phyloP scores from a whole-genome alignment of 2,113 vertebrate genomes.

The Tragelaphus buxtoni region DNA sequence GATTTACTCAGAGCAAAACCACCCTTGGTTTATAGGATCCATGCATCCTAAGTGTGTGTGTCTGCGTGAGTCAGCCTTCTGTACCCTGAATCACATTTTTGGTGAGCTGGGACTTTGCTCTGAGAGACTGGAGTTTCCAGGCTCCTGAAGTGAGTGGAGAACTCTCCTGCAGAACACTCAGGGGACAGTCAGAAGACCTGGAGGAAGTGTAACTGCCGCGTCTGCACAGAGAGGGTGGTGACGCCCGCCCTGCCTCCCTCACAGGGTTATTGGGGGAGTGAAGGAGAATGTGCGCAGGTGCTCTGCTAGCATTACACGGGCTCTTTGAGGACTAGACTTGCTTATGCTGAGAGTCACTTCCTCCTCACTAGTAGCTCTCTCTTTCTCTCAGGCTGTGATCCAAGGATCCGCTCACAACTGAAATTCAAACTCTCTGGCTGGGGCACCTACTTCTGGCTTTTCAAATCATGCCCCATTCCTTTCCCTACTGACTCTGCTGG shows the following conservation, averaged over 20 bases:
- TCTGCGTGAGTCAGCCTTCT: not conserved
- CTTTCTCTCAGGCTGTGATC: not conserved
- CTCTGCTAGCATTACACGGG: not conserved
- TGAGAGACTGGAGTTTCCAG: not conserved
- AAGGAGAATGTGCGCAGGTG: not conserved
- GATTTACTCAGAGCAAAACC: not conserved
- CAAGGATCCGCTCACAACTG: not conserved
- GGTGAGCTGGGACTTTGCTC: not conserved
- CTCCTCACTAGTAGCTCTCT: not conserved
- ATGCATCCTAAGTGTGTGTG: not conserved
- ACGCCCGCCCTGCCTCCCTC: fast-evolving
- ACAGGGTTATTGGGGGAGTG: fast-evolving
- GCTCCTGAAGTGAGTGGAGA: not conserved
- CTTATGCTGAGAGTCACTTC: not conserved
- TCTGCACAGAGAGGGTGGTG: not conserved
- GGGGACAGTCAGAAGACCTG: not conserved
- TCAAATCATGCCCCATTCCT: not conserved
- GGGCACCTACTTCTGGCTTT: not conserved
- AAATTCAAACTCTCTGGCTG: not conserved
- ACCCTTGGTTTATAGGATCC: not conserved
- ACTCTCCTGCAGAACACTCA: fast-evolving
- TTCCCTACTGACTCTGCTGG: not conserved
- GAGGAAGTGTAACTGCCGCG: not conserved
- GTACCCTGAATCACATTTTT: not conserved
- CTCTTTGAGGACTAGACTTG: not conserved